Evolutionary conservation across 1,140 invertebrate species (phyloP).

Genomic region (Hestina assimilis): DNA sequence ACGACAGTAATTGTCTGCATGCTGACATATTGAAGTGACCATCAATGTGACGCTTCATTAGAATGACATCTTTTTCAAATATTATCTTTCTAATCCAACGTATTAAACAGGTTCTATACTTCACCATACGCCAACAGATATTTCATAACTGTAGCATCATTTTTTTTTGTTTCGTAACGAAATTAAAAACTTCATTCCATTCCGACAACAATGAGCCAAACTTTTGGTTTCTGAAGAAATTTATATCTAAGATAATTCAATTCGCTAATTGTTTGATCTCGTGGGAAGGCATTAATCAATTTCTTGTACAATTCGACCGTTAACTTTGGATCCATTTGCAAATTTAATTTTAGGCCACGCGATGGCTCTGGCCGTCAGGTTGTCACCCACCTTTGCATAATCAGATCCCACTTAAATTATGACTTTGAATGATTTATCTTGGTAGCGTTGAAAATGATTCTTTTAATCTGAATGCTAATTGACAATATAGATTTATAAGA

Average conservation of each 20-base stretch:
- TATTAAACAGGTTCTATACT: too few relatives aligned
- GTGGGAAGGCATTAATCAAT: slow-evolving; percentile 61
- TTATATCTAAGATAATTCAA: slow-evolving; percentile 56
- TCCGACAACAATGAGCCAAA: slow-evolving; percentile 28
- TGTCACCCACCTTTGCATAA: slow-evolving; percentile 44
- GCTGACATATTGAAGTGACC: too few relatives aligned
- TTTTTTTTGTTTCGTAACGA: slow-evolving; percentile 34
- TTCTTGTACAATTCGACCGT: slow-evolving; percentile 60
- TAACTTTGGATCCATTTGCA: slow-evolving; percentile 58
- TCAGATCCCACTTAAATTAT: slow-evolving; percentile 55
- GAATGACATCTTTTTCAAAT: too few relatives aligned
- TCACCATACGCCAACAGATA: too few relatives aligned
- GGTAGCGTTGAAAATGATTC: slow-evolving; percentile 38
- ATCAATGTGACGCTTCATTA: too few relatives aligned
- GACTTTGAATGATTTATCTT: slow-evolving; percentile 53
- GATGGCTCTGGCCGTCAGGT: slow-evolving; percentile 13
- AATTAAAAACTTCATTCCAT: slow-evolving; percentile 30
- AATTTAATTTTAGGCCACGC: slow-evolving; percentile 51
- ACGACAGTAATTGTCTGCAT: too few relatives aligned
- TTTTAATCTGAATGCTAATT: slow-evolving; percentile 25
- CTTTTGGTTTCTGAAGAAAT: slow-evolving; percentile 29
- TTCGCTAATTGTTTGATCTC: slow-evolving; percentile 67
- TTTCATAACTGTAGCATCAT: slow-evolving; percentile 21
- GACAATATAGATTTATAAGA: slow-evolving; percentile 14
- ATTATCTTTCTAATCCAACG: too few relatives aligned